Evolutionary conservation across 2,113 vertebrate species (phyloP), one percentile per base, ranked within the genome.

Genomic region (Pterocles orientalis): DNA sequence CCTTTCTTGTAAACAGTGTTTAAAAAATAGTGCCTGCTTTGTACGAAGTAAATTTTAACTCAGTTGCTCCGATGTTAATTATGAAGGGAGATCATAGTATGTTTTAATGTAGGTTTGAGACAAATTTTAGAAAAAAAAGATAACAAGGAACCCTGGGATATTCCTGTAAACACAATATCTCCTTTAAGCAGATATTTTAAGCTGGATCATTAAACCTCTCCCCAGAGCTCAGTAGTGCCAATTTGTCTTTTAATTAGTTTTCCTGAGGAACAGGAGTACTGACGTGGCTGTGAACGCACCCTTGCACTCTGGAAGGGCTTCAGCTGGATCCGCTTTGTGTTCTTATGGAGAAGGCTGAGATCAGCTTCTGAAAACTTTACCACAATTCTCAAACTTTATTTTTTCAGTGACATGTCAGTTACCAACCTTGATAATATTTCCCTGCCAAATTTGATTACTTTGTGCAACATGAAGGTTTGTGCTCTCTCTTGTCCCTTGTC

Each of bases 211-310:
- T 93, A 93, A 80, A 83, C 45, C n/a, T 95, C 12, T 90, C 45
- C 54, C 68, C 18, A 70, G 82, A 93, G 81, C 56, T 93, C 43
- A 45, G 33, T 28, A 64, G 26, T 77, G 86, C 56, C 56, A 73
- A 5, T 93, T 92, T 2, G 3, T 61, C 60, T 92, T 73, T 53
- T 90, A 83, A 92, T 93, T 90, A 86, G 79, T 89, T 94, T 94
- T 93, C 58, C 58, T 33, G 75, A 82, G 66, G 70, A 95, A 36
- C 28, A 77, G 72, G 69, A 51, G 7, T 70, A 75, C 77, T 81
- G 86, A 31, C 56, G 29, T 41, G n/a, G 41, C 61, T 90, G 47
- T 54, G 79, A 39, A 57, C 5, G 29, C 39, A 45, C 61, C 43
- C 48, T 47, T 73, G 51, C 34, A 17, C 47, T 69, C 73, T 43